Evolutionary conservation across 1,140 invertebrate genomes (phyloP), one percentile per base, ranked within the genome.

Genomic region (Papilio aristodemus): DNA sequence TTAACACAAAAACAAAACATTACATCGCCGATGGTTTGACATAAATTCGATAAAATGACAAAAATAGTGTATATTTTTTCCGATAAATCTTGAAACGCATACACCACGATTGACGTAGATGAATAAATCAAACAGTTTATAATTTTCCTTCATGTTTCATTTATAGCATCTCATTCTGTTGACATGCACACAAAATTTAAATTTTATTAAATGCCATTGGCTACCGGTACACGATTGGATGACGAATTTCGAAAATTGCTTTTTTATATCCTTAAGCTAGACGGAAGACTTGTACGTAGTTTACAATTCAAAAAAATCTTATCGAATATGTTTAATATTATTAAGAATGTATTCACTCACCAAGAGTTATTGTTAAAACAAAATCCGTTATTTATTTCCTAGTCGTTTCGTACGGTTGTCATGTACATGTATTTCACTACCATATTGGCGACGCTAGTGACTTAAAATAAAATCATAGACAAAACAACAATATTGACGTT

Each of bases 341-440:
- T 58, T 22, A 41, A 32, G 27, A 57, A 43, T 38, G 72, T 68
- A 54, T 75, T 75, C 71, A 88, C 87, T 90, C 67, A 90, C 87
- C 85, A 69, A 81, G 80, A 76, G 66, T 74, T 72, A 79, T 70
- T 74, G 72, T 79, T 75, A 71, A 77, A 80, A 71, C 72, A 83
- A 77, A 79, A 81, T 81, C 79, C 77, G 73, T 83, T 87, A 90
- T 88, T 89, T 90, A 90, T 85, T 85, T 87, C 75, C 80, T 83
- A 83, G 76, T 82, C 81, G 80, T 86, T 81, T 80, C 80, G 77
- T 81, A 78, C 79, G 77, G 81, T 87, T 90, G 86, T 87, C 87
- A 89, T 81, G 86, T 86, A 84, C 85, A 87, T 81, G 84, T 86
- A 83, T 87, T 86, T 86, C 85, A 86, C 84, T 85, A 81, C 86